Base-by-base conservation (phyloP, 2,888 invertebrate species). In the Microctonus aethiopoides region DNA sequence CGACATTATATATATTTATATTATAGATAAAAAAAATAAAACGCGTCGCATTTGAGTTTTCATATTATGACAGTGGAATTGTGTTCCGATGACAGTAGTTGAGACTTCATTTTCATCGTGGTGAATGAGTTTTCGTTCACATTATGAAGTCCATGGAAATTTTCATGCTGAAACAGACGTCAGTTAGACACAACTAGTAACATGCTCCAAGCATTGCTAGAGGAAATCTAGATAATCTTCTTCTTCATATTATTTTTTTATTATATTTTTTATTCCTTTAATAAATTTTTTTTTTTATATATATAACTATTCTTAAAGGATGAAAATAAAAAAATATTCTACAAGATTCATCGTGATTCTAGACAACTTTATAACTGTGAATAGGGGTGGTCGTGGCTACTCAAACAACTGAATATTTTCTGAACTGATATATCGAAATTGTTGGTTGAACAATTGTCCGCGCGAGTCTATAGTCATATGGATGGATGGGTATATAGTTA, bases 381-480 rank as follows among this genome's bases (percentile, higher is more conserved):
- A 60, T 11, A 39, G 39, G 52, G 67, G 39, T 67, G 46, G 32
- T n/a, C 46, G 39, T 67, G 46, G 32, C 16, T 29, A 59, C 63
- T 60, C 66, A 54, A 36, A 67, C 60, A 56, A 65, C 66, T 57
- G 69, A 6, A 41, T 13, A 6, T 54, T 54, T 26, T 6, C 34
- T 10, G 6, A 34, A 70, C 63, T 57, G 51, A 56, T 56, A 62
- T 56, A 62, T 64, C 62, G 67, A 63, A 72, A 72, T 75, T 16
- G 57, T 16, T 29, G 69, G 70, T 75, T 75, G 66, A 74, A 74
- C 75, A 72, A 67, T 70, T 62, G 68, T 72, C 72, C 61, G 64
- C 64, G 69, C 62, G 60, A 67, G 61, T 46, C 46, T 46, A 46
- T 16, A 7, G 46, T 46, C 46, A 46, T 46, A 46, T 46, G 7